Base-by-base conservation (phyloP, 2,113 vertebrate genomes). In the Damaliscus lunatus region DNA sequence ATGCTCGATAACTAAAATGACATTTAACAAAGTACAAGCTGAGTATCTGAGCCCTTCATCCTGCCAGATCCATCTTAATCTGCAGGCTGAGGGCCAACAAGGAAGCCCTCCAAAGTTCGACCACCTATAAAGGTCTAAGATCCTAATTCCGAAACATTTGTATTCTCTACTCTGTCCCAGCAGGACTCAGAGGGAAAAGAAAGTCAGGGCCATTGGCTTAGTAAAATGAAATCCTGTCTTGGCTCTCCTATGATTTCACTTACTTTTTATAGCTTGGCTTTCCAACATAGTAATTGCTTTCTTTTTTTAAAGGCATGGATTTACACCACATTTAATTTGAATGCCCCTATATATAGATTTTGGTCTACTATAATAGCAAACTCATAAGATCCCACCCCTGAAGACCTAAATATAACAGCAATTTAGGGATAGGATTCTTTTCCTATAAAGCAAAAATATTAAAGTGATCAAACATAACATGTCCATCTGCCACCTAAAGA, bases 311-410 rank as follows among this genome's bases (percentile, higher is more conserved):
- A 98, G 97, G 93, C 74, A 4, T 87, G 96, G 98, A 98, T 99
- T 98, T 98, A 92, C 90, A 98, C 98, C 98, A 97, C 98, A 98
- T 98, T 98, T 98, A 98, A 98, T 98, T 99, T 98, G 97, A 97
- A 92, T 97, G 97, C 94, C 94, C 87, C 98, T 98, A 98, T 99
- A 99, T 96, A 98, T 99, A 99, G 99, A 97, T 88, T 90, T 96
- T 89, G 98, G 98, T 95, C 94, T 96, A 98, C 98, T 96, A 97
- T 99, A 99, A 99, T 98, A 99, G 98, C 98, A 96, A 95, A 85
- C 92, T 97, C 97, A 88, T 88, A 98, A 98, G 97, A 96, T 95
- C 97, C 98, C 98, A 97, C 98, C 91, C 93, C 98, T 91, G 97
- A 98, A 98, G 98, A 97, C 95, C 97, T 97, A 98, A 98, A 98